Percentiles rank a stretch among this genome's conserved stretches.
phyloP scores from a whole-genome alignment of 2,113 vertebrate species.

The Varanus salvator region DNA sequence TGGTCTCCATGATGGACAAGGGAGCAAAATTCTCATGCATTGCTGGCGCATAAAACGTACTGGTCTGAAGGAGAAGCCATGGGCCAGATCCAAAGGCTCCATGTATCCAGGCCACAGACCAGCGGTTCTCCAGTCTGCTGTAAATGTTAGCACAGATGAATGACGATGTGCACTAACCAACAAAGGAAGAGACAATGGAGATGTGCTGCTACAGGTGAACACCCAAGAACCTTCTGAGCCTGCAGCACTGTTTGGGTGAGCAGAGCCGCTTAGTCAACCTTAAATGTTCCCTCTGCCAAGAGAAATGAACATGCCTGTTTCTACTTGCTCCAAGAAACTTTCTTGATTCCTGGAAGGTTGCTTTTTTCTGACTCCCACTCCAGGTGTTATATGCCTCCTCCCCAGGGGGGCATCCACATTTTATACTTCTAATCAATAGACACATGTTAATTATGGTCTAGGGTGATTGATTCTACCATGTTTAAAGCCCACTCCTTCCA shows the following conservation, averaged over 20 bases:
- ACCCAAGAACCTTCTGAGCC: background rate
- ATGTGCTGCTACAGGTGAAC: background rate
- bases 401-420: background rate
- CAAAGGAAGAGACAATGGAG: background rate
- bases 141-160: background rate
- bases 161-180: background rate
- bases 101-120: background rate
- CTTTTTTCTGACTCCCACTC: background rate
- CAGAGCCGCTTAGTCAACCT: background rate
- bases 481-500: background rate
- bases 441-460: background rate
- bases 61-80: no score
- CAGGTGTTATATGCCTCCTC: background rate
- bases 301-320: background rate
- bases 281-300: background rate
- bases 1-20: background rate
- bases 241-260: background rate
- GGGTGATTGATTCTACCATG: conserved; percentile 1
- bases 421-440: conserved; percentile 2
- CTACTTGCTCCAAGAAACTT: background rate
- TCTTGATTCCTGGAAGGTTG: conserved; percentile 3
- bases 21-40: background rate
- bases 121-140: background rate
- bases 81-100: background rate
- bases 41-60: background rate